Percentiles rank a stretch among this genome's conserved stretches.
Evolutionary conservation across 2,797 vertebrate species (phyloP).

Genomic region (Acanthurus tractus): DNA sequence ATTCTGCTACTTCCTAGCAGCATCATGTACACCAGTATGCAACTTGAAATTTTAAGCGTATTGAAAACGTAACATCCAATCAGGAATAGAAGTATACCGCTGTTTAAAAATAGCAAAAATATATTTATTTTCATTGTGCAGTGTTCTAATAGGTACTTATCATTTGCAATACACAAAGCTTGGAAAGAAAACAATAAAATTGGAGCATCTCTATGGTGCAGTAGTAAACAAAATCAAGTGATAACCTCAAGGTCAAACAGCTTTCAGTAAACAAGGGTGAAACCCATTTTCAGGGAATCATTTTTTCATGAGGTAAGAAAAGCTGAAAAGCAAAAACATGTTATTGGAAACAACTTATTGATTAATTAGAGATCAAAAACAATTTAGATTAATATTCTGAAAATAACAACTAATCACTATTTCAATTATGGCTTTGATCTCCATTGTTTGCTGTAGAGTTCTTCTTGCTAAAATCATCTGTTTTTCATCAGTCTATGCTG

Average conservation of each 20-base stretch:
- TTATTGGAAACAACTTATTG: neutral
- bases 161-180: no score
- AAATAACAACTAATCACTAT: neutral
- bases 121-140: no score
- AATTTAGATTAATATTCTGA: neutral
- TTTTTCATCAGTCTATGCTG: neutral
- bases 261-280: neutral
- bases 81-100: no score
- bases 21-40: no score
- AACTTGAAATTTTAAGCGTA: no score
- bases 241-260: constrained; percentile 2
- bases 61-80: no score
- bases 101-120: no score
- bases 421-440: neutral
- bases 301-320: constrained; percentile 6
- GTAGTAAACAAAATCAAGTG: constrained; percentile 6
- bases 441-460: neutral
- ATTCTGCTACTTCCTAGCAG: no score
- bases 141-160: no score
- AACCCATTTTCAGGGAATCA: neutral
- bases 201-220: no score
- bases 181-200: no score
- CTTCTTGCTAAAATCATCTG: neutral
- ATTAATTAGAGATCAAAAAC: no score
- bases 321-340: neutral